These are phyloP conservation scores for Podarcis siculus DNA, from an alignment of 2,797 vertebrate species.

Conservation along the genomic window DNA sequence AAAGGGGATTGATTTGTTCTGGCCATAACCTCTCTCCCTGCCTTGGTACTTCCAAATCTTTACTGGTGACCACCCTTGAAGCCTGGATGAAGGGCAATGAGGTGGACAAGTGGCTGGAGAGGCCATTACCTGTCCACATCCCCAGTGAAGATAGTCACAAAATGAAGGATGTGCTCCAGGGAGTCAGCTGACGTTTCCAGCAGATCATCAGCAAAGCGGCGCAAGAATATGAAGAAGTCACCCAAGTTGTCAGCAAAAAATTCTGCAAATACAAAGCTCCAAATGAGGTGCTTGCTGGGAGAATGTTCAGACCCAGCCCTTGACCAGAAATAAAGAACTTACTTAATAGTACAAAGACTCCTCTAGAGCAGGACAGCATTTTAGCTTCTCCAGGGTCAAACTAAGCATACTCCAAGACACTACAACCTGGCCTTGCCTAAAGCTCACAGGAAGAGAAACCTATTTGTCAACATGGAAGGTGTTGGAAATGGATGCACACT, in stretches of 20 bases:
- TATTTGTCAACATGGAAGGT: background rate
- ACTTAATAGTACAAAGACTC: background rate
- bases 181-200: slow-evolving; percentile 91
- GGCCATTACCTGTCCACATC: slow-evolving; percentile 89
- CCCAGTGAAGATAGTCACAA: slow-evolving; percentile 95
- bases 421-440: background rate
- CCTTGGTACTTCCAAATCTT: background rate
- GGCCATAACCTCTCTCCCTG: background rate
- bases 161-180: slow-evolving; percentile 92
- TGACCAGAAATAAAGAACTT: background rate
- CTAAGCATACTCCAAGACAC: background rate
- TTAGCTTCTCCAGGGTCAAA: background rate
- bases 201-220: slow-evolving; percentile 93
- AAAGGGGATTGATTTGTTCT: background rate
- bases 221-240: slow-evolving; percentile 96
- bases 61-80: background rate
- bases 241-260: slow-evolving; percentile 98
- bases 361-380: background rate
- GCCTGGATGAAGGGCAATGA: background rate
- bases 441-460: background rate
- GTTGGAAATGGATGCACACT: background rate
- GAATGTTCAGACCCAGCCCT: background rate
- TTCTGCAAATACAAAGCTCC: slow-evolving; percentile 77
- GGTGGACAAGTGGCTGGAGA: background rate
- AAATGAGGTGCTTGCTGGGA: background rate